These are phyloP conservation scores for Ruditapes philippinarum DNA, from an alignment of 1,140 invertebrate species.

Conservation along the genomic window DNA sequence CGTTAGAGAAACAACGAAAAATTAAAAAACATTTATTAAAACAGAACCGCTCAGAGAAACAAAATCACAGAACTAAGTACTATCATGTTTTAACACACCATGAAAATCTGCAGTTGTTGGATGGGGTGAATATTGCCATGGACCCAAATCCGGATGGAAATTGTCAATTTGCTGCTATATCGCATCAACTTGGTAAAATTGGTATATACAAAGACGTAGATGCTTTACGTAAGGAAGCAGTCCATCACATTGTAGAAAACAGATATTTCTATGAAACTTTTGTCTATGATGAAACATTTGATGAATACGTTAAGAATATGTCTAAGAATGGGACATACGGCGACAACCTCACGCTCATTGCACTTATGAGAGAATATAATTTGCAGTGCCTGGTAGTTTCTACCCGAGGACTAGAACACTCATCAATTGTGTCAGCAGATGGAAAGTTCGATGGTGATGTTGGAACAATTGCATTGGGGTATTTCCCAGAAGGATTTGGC, in stretches of 20 bases:
- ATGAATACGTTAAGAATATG: background rate
- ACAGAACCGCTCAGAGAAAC: background rate
- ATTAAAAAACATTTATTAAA: background rate
- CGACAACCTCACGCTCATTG: constrained; percentile 19
- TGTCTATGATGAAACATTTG: no score
- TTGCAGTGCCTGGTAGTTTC: constrained; percentile 12
- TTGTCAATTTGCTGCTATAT: constrained; percentile 27
- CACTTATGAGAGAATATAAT: constrained; percentile 40
- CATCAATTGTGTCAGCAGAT: no score
- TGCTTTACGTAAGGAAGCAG: background rate
- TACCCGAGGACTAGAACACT: no score
- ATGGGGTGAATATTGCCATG: background rate
- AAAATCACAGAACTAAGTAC: background rate
- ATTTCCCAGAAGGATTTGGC: no score
- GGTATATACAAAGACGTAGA: background rate
- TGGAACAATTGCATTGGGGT: no score
- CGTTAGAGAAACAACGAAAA: background rate
- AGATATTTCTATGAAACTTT: no score
- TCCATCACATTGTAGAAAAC: background rate
- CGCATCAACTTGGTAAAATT: background rate
- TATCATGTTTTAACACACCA: background rate
- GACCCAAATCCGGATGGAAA: constrained; percentile 23
- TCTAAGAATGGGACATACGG: constrained; percentile 1
- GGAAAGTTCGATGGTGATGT: no score
- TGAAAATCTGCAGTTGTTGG: background rate